Evolutionary conservation across 2,797 vertebrate genomes (phyloP), one percentile per base, ranked within the genome.

Genomic region (Mallotus villosus): DNA sequence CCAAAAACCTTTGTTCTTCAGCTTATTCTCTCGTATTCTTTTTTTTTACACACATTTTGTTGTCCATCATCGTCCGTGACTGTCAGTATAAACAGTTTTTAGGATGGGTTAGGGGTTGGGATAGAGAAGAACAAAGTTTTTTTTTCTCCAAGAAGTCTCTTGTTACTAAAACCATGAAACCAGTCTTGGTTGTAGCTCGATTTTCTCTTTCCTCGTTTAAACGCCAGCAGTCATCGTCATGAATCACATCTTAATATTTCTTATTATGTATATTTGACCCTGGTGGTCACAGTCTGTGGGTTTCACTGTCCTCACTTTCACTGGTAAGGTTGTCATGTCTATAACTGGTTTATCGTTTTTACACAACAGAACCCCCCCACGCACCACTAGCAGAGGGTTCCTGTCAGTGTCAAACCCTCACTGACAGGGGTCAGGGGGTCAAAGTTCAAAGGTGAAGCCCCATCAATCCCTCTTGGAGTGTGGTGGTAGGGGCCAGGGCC

Each of bases 141-240:
- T 8, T 2, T 41, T 41, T 41, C 37, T 95, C 90, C 51, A 53
- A n/a, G 85, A 81, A 94, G 93, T 95, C 94, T 86, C 29, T 69
- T 89, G 92, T 92, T 95, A 94, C 93, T 94, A 92, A 86, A 92
- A 89, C 76, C 83, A 90, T 95, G 89, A 91, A 90, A 94, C 94
- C 94, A 95, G 94, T 95, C 91, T 88, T 84, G 87, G 63, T 82
- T 81, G 78, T 79, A 76, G 81, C 72, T 79, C 11, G 8, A 41
- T 11, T 9, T 73, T 81, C 67, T 83, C 84, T 86, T 75, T 75
- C 78, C 78, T 86, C 67, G 64, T 86, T 86, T 77, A 81, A 83
- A 80, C 37, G 59, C 37, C 59, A 29, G 17, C 59, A 61, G 22
- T 29, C 27, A 41, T 83, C 3, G 74, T 87, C 82, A 86, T 82